Percentiles rank a stretch among this genome's conserved stretches.
Conservation (phyloP, 2,113 vertebrate genomes). For the Cygnus buccinator region DNA sequence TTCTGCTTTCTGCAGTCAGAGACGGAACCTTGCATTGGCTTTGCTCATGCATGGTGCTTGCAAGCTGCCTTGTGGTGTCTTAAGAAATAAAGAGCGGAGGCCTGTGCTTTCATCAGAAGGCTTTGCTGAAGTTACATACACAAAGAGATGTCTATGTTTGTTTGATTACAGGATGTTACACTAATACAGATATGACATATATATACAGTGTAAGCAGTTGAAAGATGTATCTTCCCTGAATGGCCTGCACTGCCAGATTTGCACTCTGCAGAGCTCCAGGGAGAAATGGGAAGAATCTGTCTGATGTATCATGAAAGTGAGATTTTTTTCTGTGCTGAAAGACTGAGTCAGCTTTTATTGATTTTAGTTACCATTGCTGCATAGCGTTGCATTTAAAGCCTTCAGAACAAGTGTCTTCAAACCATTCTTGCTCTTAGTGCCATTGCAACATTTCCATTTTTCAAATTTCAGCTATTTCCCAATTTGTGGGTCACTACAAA, state of each 20-base stretch:
- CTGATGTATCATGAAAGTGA: neutral
- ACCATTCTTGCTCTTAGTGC: neutral
- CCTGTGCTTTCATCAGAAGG: neutral
- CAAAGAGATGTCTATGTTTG: neutral
- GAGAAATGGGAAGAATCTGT: neutral
- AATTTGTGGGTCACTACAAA: neutral
- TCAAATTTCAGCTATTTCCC: neutral
- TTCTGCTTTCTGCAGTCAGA: neutral
- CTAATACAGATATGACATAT: neutral
- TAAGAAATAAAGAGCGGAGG: neutral
- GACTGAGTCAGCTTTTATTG: neutral
- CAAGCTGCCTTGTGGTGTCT: neutral
- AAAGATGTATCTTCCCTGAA: neutral
- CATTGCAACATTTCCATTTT: neutral
- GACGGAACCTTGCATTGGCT: neutral
- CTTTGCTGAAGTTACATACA: neutral
- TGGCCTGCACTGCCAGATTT: neutral
- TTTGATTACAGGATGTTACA: neutral
- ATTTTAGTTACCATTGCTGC: neutral
- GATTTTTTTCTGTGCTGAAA: neutral
- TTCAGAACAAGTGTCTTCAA: neutral
- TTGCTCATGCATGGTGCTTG: fast-evolving
- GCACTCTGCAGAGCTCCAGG: neutral
- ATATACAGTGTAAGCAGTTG: neutral
- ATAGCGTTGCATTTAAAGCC: neutral